A percentile compares a stretch with the other conserved stretches of the same genome.
phyloP scores from a whole-genome alignment of 2,797 vertebrate genomes.

The Parauchenoglanis ngamensis region DNA sequence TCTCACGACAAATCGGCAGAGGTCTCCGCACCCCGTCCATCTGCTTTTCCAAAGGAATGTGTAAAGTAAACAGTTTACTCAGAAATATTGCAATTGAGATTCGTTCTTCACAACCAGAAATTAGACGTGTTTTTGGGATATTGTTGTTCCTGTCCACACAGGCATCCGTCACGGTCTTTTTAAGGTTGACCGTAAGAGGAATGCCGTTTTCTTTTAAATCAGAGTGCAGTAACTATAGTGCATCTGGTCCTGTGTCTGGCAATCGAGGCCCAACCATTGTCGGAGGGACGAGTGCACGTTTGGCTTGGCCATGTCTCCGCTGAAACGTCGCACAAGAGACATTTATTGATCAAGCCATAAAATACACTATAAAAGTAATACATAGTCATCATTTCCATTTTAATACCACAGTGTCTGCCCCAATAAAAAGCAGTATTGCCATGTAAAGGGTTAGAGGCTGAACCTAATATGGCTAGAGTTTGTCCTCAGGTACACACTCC shows the following conservation, averaged over 20 bases:
- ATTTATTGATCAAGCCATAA: conserved; percentile 36
- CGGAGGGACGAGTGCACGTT: conserved; percentile 57
- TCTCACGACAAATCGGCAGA: conserved; percentile 49
- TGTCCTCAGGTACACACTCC: conserved; percentile 48
- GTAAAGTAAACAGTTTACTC: conserved; percentile 70
- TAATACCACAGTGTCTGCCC: conserved; percentile 60
- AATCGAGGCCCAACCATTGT: conserved; percentile 50
- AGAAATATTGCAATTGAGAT: conserved; percentile 64
- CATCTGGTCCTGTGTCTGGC: conserved; percentile 59
- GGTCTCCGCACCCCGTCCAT: conserved; percentile 41
- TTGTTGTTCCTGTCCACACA: conserved; percentile 5
- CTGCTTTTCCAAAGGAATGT: conserved; percentile 71
- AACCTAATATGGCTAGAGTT: conserved; percentile 57
- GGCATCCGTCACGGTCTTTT: conserved; percentile 3
- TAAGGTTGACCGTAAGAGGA: conserved; percentile 67
- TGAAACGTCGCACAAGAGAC: conserved; percentile 42
- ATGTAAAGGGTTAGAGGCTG: conserved; percentile 58
- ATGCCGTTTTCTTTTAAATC: conserved; percentile 48
- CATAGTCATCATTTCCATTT: conserved; percentile 38
- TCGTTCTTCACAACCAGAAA: conserved; percentile 64
- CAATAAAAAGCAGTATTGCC: conserved; percentile 58
- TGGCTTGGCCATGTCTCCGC: conserved; percentile 60
- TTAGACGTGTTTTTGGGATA: not conserved
- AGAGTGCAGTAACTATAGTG: conserved; percentile 55
- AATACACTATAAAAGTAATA: conserved; percentile 50